phyloP scores from a whole-genome alignment of 2,797 vertebrate genomes.

The Leptodactylus fallax region DNA sequence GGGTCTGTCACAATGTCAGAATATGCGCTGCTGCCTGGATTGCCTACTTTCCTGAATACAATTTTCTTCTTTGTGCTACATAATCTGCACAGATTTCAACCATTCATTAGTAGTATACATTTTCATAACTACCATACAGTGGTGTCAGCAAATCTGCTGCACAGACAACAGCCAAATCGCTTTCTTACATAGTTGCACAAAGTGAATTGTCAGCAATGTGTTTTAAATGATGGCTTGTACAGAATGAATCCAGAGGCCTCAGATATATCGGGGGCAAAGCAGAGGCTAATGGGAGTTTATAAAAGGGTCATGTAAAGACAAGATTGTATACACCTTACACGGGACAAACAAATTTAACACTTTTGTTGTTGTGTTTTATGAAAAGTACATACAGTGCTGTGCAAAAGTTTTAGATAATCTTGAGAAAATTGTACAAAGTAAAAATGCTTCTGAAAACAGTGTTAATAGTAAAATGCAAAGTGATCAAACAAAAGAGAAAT shows the following conservation, averaged over 20 bases:
- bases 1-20: slow-evolving; percentile 63
- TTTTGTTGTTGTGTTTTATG: neutral
- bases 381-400: no score
- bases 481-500: no score
- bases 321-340: neutral
- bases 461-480: no score
- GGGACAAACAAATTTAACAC: neutral
- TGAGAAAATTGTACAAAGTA: no score
- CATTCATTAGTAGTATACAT: slow-evolving; percentile 59
- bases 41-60: slow-evolving; percentile 50
- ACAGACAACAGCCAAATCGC: slow-evolving; percentile 41
- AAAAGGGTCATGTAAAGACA: neutral
- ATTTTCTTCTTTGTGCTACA: slow-evolving; percentile 58
- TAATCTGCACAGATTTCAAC: slow-evolving; percentile 58
- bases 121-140: slow-evolving; percentile 49
- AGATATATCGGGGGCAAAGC: neutral
- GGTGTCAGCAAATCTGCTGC: slow-evolving; percentile 58
- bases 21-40: slow-evolving; percentile 54
- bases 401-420: no score
- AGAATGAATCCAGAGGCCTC: neutral
- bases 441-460: no score
- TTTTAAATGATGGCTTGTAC: slow-evolving; percentile 9
- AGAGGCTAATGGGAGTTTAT: neutral
- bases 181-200: slow-evolving; percentile 7
- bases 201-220: slow-evolving; percentile 42